Base-by-base conservation (phyloP, 2,888 invertebrate species). In the Arctia plantaginis region DNA sequence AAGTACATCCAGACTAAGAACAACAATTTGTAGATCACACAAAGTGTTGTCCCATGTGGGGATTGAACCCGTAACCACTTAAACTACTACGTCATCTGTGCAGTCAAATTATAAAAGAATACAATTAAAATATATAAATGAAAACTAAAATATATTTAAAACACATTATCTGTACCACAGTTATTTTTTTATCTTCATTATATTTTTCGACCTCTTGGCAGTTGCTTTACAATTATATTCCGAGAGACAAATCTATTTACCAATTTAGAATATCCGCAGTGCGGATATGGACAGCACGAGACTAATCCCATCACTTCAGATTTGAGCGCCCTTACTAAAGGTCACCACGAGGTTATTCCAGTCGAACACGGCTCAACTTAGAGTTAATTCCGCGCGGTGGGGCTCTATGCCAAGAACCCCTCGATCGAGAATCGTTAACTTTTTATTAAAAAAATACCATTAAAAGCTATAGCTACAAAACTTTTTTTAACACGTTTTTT, bases 301-400 rank as follows among this genome's bases (percentile, higher is more conserved):
- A 69, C 27, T 13, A n/a, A 2, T 33, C 47, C 15, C 47, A 64
- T 64, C 51, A 67, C 33, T 67, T 62, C 18, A 35, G 44, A 33
- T 51, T 8, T 20, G 3, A 33, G 27, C 41, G 59, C 27, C 15
- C 30, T 55, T 47, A 30, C 47, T 51, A 77, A 82, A 83, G 82
- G 81, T 83, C 82, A 77, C 74, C 71, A n/a, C 66, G 65, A 73
- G 76, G 73, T 81, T 82, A 79, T 79, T 78, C 51, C 75, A 74
- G 66, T 73, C 69, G 73, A 79, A 81, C 73, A 79, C 74, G 77
- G 69, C 67, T 76, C 74, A 69, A 74, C 71, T 76, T 77, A 66
- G 64, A 79, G 74, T 82, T 77, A 77, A 77, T 74, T 78, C 75
- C 20, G 35, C 41, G 35, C 74, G 30, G 27, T 12, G 65, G 27